Base-by-base conservation (phyloP, 2,113 vertebrate genomes). In the Origma solitaria region DNA sequence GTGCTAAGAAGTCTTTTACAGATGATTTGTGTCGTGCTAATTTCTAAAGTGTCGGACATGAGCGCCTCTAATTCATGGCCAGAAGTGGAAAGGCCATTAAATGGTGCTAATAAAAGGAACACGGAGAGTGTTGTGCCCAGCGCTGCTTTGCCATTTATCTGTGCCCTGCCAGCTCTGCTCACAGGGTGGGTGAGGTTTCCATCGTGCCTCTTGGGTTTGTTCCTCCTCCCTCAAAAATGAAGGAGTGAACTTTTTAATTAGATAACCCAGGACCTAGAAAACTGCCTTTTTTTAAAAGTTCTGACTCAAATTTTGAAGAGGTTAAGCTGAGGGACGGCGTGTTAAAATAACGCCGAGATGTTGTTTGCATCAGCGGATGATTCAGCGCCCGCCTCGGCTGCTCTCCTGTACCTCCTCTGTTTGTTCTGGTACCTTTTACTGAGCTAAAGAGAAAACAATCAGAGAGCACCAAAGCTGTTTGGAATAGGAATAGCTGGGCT, bases 21-120 rank as follows among this genome's bases (percentile, higher is more conserved):
- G 57, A 71, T 97, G 91, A 95, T 92, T 92, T 94, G 80, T 94
- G 88, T 77, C 86, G 44, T 23, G 72, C 80, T 97, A 93, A 95
- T 96, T 96, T 72, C 77, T 90, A 16, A 65, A 86, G 51, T 77
- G 76, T 82, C 88, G 79, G 62, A 84, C 92, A 15, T 1, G 66
- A 95, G 69, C 3, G 18, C 13, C 20, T 71, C 86, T 89, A 96
- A 96, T 94, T 96, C 76, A 68, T 7, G 87, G 71, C 79, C 20
- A 47, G 21, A 89, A 86, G 58, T 62, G 37, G 40, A 54, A 73
- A 79, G 69, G 65, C 72, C 86, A 22, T 86, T 90, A 85, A 94
- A 65, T 51, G 57, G 65, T 64, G 22, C 53, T 83, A 69, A 76
- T 76, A 38, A 83, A 86, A 88, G 75, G 51, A 38, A 42, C 51